Evolutionary conservation across 2,113 vertebrate species (phyloP).

Genomic region (Myanophis thanlyinensis): DNA sequence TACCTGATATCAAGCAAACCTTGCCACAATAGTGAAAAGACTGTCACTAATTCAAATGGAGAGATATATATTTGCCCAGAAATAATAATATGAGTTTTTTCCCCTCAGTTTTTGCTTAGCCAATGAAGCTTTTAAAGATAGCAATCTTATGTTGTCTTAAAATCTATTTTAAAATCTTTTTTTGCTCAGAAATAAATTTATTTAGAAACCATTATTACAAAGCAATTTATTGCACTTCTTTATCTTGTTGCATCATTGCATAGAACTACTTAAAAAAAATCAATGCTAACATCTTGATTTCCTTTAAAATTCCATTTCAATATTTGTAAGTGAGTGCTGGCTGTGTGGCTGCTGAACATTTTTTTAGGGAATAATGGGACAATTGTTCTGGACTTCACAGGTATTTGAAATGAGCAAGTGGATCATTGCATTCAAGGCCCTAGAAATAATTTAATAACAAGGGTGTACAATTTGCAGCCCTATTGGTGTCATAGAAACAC

Average conservation of each 20-base stretch:
- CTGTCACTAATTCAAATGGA: constrained; percentile 54
- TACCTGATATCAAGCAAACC: constrained; percentile 48
- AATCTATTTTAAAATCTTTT: constrained; percentile 22
- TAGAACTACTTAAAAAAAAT: not conserved
- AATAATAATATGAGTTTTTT: constrained; percentile 37
- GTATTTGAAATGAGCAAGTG: not conserved
- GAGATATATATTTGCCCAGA: constrained; percentile 42
- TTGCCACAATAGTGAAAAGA: constrained; percentile 38
- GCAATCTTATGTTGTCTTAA: constrained; percentile 27
- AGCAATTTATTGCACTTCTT: not conserved
- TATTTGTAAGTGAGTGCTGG: not conserved
- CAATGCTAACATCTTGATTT: not conserved
- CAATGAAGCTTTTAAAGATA: constrained; percentile 52
- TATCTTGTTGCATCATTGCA: not conserved
- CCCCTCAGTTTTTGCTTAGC: constrained; percentile 15
- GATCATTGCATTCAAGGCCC: not conserved
- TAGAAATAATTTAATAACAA: not conserved
- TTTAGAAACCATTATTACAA: constrained; percentile 3
- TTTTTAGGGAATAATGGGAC: not conserved
- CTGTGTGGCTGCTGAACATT: not conserved
- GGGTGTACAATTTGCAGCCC: not conserved
- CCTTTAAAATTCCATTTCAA: not conserved
- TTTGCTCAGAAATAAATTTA: constrained; percentile 23
- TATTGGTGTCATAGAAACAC: not conserved
- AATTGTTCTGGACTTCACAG: not conserved